Evolutionary conservation across 92 coral and sea anemone species (phyloP), one percentile per base, ranked within the genome.

Genomic region (Phenganax subtilis): DNA sequence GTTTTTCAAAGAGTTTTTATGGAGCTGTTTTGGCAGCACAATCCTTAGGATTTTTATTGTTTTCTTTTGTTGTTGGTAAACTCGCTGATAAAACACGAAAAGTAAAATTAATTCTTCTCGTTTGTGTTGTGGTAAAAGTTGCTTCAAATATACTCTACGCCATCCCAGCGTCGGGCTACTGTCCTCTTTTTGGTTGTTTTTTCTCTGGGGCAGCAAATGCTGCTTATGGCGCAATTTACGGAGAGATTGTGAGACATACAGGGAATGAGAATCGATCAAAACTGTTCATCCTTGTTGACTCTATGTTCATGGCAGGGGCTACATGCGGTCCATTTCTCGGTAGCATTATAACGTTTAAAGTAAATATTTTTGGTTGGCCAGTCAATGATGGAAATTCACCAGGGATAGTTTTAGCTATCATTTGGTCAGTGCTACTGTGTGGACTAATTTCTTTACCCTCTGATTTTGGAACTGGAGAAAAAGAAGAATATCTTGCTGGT

Each of bases 111-210:
- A 61, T 61, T 28, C 67, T 61, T 7, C 28, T 61, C 27, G 28
- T 61, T 14, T 14, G 67, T 61, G 67, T 61, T 61, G n/a, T 6
- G 67, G 67, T 61, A 15, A 61, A 61, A 61, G 25, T 17, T 17
- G 25, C 28, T 7, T 7, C 67, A 17, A 61, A 61, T 14, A 5
- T 61, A 61, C 25, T 61, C 15, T 61, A 61, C 25, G 67, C 72
- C 51, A 66, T 66, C 31, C 72, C 72, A 66, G 72, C 31, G 72
- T 66, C 72, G 6, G 72, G 72, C 16, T 66, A 66, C 51, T 66
- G 47, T 30, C 72, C 72, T 7, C 72, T 66, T 9, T 12, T 30
- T 12, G 67, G 67, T 7, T 61, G 67, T 61, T 61, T 61, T 61
- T 61, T 61, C 67, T 61, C 67, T 12, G 67, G 72, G 47, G 72